Evolutionary conservation across 2,113 vertebrate species (phyloP).

Genomic region (Megaceryle torquata): DNA sequence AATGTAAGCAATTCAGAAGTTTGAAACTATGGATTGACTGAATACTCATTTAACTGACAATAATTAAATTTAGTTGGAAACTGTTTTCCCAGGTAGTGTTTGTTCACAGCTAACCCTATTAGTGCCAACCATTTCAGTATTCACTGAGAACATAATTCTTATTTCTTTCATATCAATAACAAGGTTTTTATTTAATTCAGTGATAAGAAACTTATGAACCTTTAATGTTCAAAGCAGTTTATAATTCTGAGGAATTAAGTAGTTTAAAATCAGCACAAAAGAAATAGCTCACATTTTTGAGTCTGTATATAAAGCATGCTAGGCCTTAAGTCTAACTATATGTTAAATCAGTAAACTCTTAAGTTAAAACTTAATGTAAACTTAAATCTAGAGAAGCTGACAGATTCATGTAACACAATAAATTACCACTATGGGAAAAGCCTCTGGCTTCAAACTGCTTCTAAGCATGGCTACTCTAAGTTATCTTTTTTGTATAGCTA

Average conservation of each 20-base stretch:
- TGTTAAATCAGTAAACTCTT: background rate
- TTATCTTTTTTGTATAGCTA: background rate
- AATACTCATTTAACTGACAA: background rate
- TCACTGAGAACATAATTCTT: background rate
- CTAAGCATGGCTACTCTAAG: background rate
- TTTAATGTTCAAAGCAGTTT: background rate
- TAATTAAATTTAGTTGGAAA: background rate
- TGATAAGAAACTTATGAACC: background rate
- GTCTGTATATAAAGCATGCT: rapidly evolving
- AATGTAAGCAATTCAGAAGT: background rate
- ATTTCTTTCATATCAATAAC: background rate
- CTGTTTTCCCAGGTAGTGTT: background rate
- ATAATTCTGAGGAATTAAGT: background rate
- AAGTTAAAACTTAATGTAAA: background rate
- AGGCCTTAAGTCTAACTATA: background rate
- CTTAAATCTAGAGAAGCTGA: background rate
- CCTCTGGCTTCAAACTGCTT: background rate
- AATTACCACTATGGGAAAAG: background rate
- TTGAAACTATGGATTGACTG: background rate
- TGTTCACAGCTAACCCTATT: background rate
- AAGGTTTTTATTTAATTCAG: background rate
- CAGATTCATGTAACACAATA: background rate
- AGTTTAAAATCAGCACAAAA: background rate
- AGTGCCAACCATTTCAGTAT: background rate
- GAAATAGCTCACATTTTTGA: background rate